A percentile compares a stretch with the other conserved stretches of the same genome.
phyloP scores from a whole-genome alignment of 2,888 invertebrate genomes.

The Toxonevra muliebris region DNA sequence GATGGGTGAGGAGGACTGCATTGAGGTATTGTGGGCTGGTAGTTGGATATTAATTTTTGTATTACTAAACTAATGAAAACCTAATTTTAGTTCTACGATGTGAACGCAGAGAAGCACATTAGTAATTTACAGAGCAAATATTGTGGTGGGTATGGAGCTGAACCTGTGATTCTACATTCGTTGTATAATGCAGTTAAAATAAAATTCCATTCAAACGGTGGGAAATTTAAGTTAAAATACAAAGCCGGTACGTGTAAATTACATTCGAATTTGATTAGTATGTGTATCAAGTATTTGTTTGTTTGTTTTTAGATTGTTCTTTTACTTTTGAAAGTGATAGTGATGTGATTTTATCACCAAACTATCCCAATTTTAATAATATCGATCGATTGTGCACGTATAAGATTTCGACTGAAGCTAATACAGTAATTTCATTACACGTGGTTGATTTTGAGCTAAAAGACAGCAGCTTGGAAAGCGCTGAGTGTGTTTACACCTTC shows the following conservation, averaged over 20 bases:
- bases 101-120: conserved; percentile 20
- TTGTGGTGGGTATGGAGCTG: conserved; percentile 71
- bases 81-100: conserved; percentile 71
- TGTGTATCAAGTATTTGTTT: conserved; percentile 62
- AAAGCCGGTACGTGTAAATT: conserved; percentile 57
- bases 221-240: conserved; percentile 73
- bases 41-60: not conserved
- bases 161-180: conserved; percentile 71
- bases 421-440: conserved; percentile 74
- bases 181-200: conserved; percentile 70
- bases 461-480: conserved; percentile 50
- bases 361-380: conserved; percentile 76
- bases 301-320: conserved; percentile 69
- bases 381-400: conserved; percentile 73
- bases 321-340: conserved; percentile 69
- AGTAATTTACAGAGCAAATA: conserved; percentile 77
- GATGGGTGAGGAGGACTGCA: conserved; percentile 74
- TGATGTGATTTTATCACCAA: conserved; percentile 77
- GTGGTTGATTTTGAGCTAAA: conserved; percentile 76
- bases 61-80: no score
- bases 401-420: conserved; percentile 72
- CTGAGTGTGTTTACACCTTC: conserved; percentile 70
- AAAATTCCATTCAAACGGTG: conserved; percentile 67
- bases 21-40: conserved; percentile 68
- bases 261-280: not conserved